phyloP scores from a whole-genome alignment of 1,140 invertebrate genomes.

The Lepidurus couesii region DNA sequence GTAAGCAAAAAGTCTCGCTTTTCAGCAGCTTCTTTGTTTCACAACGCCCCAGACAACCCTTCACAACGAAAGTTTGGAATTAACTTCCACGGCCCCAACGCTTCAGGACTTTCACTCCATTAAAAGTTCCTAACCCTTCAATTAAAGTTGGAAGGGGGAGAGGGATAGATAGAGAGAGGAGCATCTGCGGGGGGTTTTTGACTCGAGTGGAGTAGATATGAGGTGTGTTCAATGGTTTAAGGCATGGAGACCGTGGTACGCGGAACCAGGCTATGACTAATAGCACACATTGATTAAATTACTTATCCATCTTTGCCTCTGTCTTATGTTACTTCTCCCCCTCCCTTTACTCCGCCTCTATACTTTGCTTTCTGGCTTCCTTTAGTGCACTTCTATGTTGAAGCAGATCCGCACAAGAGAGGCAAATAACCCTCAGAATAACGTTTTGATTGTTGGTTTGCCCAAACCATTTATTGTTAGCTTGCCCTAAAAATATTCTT shows the following conservation, averaged over 20 bases:
- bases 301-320: background rate
- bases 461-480: too few species aligned
- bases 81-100: background rate
- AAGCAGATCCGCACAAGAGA: too few species aligned
- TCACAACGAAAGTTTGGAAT: background rate
- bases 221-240: background rate
- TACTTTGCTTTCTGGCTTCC: conserved; percentile 21
- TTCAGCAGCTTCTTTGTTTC: conserved; percentile 10
- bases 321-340: conserved; percentile 3
- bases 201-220: background rate
- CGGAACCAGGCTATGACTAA: background rate
- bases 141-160: conserved; percentile 6
- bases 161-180: background rate
- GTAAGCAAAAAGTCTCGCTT: background rate
- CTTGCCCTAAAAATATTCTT: too few species aligned
- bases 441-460: too few species aligned
- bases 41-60: background rate
- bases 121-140: conserved; percentile 1
- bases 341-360: background rate
- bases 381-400: background rate
- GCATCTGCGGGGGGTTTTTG: conserved; percentile 5
- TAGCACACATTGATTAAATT: conserved; percentile 9
- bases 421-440: too few species aligned
- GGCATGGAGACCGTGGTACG: background rate
- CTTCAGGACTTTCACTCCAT: background rate